Conservation (phyloP, 1,140 invertebrate species). For the Magallana angulata region DNA sequence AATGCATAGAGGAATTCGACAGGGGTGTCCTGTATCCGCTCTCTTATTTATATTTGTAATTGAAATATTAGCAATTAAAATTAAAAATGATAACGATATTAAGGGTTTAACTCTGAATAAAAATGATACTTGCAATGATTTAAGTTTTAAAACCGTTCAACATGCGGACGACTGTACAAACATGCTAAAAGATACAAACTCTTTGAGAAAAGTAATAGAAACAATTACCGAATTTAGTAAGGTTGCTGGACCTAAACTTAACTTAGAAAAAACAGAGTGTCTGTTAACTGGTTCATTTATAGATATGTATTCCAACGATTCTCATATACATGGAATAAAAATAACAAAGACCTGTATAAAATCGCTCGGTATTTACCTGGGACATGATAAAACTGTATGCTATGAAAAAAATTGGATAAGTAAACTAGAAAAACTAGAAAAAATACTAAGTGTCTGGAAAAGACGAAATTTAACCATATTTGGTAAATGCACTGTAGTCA, state of each 20-base stretch:
- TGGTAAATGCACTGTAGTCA: neutral
- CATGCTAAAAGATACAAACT: neutral
- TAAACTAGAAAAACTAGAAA: neutral
- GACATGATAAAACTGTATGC: neutral
- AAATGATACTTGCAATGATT: neutral
- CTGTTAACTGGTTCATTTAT: neutral
- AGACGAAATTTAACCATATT: too few species aligned
- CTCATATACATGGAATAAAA: too few species aligned
- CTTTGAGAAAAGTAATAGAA: neutral
- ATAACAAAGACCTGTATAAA: too few species aligned
- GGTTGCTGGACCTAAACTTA: neutral
- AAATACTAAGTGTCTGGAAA: neutral
- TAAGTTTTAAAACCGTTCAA: neutral
- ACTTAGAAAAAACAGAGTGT: neutral
- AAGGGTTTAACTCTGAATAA: neutral
- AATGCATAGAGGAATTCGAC: neutral
- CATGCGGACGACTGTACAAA: neutral
- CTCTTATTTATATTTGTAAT: neutral
- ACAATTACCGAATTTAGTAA: neutral
- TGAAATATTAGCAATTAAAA: neutral
- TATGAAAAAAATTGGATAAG: neutral
- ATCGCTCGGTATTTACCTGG: too few species aligned
- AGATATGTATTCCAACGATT: too few species aligned
- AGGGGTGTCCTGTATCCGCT: neutral
- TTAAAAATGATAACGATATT: neutral